Evolutionary conservation across 2,888 invertebrate genomes (phyloP), one percentile per base, ranked within the genome.

Genomic region (Odontocolon sp.): DNA sequence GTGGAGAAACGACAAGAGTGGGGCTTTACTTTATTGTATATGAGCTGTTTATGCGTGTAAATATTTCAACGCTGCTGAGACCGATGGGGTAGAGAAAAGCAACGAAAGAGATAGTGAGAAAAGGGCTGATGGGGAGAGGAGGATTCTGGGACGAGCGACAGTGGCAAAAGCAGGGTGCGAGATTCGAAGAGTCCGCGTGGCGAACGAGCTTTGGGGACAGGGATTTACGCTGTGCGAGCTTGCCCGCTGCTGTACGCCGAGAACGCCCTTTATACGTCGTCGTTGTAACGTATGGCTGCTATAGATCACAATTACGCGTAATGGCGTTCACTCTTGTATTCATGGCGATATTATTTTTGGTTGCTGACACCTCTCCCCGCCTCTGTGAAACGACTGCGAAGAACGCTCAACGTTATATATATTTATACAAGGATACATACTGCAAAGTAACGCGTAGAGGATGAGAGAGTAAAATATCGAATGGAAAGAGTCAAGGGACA

Each of bases 231-330:
- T 81, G 63, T 82, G 82, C 83, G 84, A 83, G 57, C 64, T 42
- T 54, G 57, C 54, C 42, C 38, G 52, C 31, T 16, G 47, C 38
- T 56, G 28, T 40, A 2, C 16, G 36, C 28, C 50, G 83, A 80
- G 82, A 84, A 85, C 84, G 84, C 87, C 85, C 88, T 87, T 87
- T 86, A 85, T 85, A 86, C 85, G 86, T 87, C 87, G 84, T 84
- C 83, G 82, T 78, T 80, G 83, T 89, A 85, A 85, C 87, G 86
- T 89, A 89, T 87, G 85, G 83, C 85, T 80, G 87, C 86, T 85
- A 87, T 89, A 89, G 89, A 89, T 89, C 89, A 89, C 87, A 89
- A 89, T 89, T 89, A 89, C 86, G 85, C 83, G 86, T 89, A 88
- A 89, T 89, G 85, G 87, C 85, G 84, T 83, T 84, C 86, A 87